phyloP scores from a whole-genome alignment of 1,140 invertebrate species.

The Polypedilum pembai region DNA sequence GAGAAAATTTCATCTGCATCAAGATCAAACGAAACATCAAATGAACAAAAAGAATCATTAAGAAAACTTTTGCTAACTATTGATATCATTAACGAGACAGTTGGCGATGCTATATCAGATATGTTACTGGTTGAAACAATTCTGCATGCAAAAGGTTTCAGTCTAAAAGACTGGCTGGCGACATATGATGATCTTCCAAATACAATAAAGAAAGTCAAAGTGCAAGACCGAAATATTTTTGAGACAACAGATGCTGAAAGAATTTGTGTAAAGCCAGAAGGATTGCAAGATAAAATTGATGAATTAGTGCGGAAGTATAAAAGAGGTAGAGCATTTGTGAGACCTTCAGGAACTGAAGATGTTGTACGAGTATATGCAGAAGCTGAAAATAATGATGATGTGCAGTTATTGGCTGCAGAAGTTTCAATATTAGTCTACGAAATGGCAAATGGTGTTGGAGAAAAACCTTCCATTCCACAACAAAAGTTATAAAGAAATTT shows the following conservation, averaged over 20 bases:
- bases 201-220: constrained; percentile 77
- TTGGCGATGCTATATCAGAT: constrained; percentile 96
- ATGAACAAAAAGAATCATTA: constrained; percentile 48
- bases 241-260: constrained; percentile 81
- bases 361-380: constrained; percentile 94
- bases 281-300: constrained; percentile 78
- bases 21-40: constrained; percentile 34
- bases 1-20: constrained; percentile 45
- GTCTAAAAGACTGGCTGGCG: constrained; percentile 67
- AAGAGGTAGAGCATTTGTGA: constrained; percentile 77
- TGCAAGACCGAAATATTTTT: constrained; percentile 77
- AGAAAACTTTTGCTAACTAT: constrained; percentile 59
- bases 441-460: constrained; percentile 64
- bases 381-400: constrained; percentile 65
- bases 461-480: constrained; percentile 44
- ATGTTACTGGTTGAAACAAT: constrained; percentile 90
- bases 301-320: constrained; percentile 58
- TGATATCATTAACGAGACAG: constrained; percentile 88
- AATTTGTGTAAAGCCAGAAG: constrained; percentile 64
- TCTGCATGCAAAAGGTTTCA: constrained; percentile 71
- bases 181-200: constrained; percentile 73
- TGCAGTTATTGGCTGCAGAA: constrained; percentile 65
- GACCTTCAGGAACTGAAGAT: constrained; percentile 97
- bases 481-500: constrained; percentile 27
- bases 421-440: constrained; percentile 68